Percentiles rank a stretch among this genome's conserved stretches.
Conservation (phyloP, 1,140 invertebrate species). For the Trichogramma pretiosum region DNA sequence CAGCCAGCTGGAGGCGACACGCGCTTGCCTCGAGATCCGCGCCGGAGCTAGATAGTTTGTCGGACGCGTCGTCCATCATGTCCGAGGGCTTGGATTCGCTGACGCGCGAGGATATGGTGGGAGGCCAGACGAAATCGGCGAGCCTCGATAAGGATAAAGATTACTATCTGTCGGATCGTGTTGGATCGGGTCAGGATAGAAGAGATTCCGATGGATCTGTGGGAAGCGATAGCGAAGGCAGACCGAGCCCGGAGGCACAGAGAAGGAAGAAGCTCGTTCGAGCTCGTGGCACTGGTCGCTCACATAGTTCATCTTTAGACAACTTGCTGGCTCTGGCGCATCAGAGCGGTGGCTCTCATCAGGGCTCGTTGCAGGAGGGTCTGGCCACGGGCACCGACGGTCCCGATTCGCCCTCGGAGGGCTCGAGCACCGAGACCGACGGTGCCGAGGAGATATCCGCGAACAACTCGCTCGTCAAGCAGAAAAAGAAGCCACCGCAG, state of each 20-base stretch:
- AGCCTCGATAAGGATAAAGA: slow-evolving; percentile 76
- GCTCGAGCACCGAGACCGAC: slow-evolving; percentile 66
- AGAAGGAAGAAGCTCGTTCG: slow-evolving; percentile 67
- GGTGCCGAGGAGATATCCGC: slow-evolving; percentile 58
- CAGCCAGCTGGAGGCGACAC: slow-evolving; percentile 34
- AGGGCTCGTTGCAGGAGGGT: slow-evolving; percentile 45
- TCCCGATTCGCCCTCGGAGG: slow-evolving; percentile 52
- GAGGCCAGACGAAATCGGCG: slow-evolving; percentile 50
- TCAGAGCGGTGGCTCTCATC: slow-evolving; percentile 39
- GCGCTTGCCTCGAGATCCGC: slow-evolving; percentile 34
- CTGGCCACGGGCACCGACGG: slow-evolving; percentile 32
- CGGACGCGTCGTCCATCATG: slow-evolving; percentile 80
- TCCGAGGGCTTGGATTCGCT: slow-evolving; percentile 71
- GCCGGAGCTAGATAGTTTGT: slow-evolving; percentile 66
- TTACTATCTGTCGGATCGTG: slow-evolving; percentile 79
- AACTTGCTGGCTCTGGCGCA: slow-evolving; percentile 56
- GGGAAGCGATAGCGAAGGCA: slow-evolving; percentile 78
- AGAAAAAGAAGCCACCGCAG: slow-evolving; percentile 61
- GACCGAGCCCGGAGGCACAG: slow-evolving; percentile 73
- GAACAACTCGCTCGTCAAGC: slow-evolving; percentile 73
- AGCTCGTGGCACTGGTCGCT: slow-evolving; percentile 68
- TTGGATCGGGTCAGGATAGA: slow-evolving; percentile 64
- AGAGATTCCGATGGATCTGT: slow-evolving; percentile 71
- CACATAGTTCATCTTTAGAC: slow-evolving; percentile 70
- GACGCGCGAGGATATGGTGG: slow-evolving; percentile 45